Evolutionary conservation across 2,888 invertebrate genomes (phyloP), one percentile per base, ranked within the genome.

Genomic region (Mactromeris polynyma): DNA sequence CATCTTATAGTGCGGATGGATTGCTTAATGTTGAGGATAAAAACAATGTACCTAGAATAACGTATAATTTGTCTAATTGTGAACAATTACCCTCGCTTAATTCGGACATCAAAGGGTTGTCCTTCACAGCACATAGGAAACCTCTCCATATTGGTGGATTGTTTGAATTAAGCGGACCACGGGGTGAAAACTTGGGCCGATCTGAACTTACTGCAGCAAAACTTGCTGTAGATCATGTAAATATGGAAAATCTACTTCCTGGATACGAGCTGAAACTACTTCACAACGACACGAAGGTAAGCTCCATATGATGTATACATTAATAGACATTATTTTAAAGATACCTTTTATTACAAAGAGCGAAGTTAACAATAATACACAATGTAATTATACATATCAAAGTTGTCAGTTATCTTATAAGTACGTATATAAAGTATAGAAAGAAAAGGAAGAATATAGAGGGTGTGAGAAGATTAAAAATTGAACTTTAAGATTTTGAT

Each of bases 271-370:
- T 99, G 89, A 97, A 98, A 91, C 97, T 98, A 91, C 97, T 98
- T 95, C 97, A 98, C 93, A 98, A 98, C 96, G 98, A 98, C 95
- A 98, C 98, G 0, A 98, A 98, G 98, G 98, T 98, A 97, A 97
- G 97, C 33, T n/a, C 6, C 31, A 19, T 81, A 36, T 1, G 36
- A 19, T 4, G 21, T 33, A 19, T 36, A 36, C 33, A 46, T 46
- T 46, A 17, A 9, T 46, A n/a, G n/a, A n/a, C n/a, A n/a, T n/a
- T n/a, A n/a, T n/a, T n/a, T n/a, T n/a, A n/a, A n/a, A n/a, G n/a
- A n/a, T n/a, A n/a, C n/a, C n/a, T n/a, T n/a, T n/a, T n/a, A n/a
- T n/a, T n/a, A n/a, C n/a, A n/a, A n/a, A n/a, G n/a, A n/a, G n/a
- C n/a, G n/a, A n/a, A n/a, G n/a, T n/a, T n/a, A n/a, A n/a, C n/a